Conservation (phyloP, 2,888 invertebrate genomes). For the Trimorus sp. region DNA sequence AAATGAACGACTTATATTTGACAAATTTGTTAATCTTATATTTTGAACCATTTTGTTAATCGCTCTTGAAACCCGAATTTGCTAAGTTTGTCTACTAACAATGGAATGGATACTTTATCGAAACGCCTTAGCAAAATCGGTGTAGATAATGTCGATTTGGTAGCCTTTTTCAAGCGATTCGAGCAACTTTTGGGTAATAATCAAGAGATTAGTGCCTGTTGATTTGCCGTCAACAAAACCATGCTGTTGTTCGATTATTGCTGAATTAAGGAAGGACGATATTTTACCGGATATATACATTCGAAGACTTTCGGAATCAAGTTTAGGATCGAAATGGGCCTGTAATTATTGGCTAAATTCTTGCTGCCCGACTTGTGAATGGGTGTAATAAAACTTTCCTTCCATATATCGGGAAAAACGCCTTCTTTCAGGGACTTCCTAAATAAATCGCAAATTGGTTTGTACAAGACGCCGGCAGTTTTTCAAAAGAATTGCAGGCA, state of each 20-base stretch:
- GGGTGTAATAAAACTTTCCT: constrained; percentile 1
- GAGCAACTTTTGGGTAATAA: background rate
- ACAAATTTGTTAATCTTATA: background rate
- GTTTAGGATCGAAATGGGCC: constrained; percentile 2
- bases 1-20: background rate
- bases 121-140: constrained; percentile 5
- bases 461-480: background rate
- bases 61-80: too few relatives aligned
- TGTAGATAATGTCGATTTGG: constrained; percentile 11
- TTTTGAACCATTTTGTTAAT: too few relatives aligned
- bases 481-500: constrained; percentile 6
- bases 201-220: background rate
- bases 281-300: background rate
- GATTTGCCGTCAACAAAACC: constrained; percentile 1
- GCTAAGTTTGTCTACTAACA: background rate
- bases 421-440: background rate
- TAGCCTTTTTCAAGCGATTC: background rate
- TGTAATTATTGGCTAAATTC: background rate
- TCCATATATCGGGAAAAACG: background rate
- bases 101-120: background rate
- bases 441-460: constrained; percentile 4
- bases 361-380: constrained; percentile 11
- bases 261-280: background rate
- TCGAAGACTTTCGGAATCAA: constrained; percentile 8
- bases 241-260: constrained; percentile 11